Evolutionary conservation across 2,113 vertebrate species (phyloP).

Genomic region (Micromys minutus): DNA sequence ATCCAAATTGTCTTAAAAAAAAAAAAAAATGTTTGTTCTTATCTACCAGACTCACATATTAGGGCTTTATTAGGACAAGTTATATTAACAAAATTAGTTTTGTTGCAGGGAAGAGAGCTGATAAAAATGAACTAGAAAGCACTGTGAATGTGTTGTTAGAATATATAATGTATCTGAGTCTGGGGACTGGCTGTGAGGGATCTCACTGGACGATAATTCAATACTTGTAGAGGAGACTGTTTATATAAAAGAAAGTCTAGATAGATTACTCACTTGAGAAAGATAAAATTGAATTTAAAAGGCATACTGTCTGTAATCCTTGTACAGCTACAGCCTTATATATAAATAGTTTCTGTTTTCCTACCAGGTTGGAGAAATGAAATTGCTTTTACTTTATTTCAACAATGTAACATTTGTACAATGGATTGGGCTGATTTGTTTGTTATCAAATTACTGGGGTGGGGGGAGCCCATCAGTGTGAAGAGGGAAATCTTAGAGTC

Average conservation of each 20-base stretch:
- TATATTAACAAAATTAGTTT: slow-evolving; percentile 46
- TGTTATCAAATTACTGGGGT: neutral
- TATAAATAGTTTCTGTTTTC: slow-evolving; percentile 43
- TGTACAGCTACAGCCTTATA: slow-evolving; percentile 15
- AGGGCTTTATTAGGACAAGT: neutral
- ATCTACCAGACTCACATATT: neutral
- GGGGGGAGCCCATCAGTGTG: too few species aligned
- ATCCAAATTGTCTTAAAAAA: slow-evolving; percentile 4
- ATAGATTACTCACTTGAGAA: neutral
- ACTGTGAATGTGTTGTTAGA: neutral
- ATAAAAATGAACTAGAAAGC: slow-evolving; percentile 36
- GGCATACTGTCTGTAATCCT: slow-evolving; percentile 27
- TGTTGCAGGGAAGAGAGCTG: neutral
- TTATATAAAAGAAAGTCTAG: neutral
- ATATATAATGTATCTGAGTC: neutral
- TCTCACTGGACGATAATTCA: neutral
- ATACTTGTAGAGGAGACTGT: neutral
- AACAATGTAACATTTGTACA: slow-evolving; percentile 21
- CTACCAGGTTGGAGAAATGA: neutral
- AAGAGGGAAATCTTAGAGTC: too few species aligned
- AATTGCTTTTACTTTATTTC: slow-evolving; percentile 30
- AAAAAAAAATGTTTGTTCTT: neutral
- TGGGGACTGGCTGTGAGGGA: neutral
- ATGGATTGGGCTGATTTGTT: neutral
- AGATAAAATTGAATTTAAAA: slow-evolving; percentile 35